Conservation (phyloP, 1,140 invertebrate genomes). For the Danaus plexippus region DNA sequence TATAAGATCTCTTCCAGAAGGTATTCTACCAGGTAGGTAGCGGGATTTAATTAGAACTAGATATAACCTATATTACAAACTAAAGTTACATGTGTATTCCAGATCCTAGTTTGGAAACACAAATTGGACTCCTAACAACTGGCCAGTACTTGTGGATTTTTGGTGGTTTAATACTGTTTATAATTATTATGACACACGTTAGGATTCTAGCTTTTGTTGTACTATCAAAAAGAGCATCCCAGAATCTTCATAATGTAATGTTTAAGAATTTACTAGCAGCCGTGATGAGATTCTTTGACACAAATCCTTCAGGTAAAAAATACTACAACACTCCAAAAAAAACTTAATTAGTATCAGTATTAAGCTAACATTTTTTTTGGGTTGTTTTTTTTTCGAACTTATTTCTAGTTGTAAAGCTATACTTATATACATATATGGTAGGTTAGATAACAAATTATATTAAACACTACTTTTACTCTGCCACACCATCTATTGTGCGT, state of each 20-base stretch:
- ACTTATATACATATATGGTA: no score
- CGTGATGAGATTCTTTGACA: slow-evolving; percentile 86
- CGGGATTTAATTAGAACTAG: slow-evolving; percentile 1
- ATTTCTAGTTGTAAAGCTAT: no score
- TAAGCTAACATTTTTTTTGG: no score
- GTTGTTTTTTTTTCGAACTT: no score
- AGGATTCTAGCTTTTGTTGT: slow-evolving; percentile 71
- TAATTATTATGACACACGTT: slow-evolving; percentile 52
- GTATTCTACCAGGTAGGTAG: slow-evolving; percentile 33
- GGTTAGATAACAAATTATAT: no score
- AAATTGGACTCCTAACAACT: slow-evolving; percentile 45
- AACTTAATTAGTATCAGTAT: not conserved
- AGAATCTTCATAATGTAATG: slow-evolving; percentile 77
- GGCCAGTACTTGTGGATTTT: slow-evolving; percentile 42
- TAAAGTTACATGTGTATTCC: slow-evolving; percentile 14
- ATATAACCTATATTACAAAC: not conserved
- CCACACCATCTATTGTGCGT: no score
- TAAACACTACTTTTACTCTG: no score
- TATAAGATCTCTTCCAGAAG: slow-evolving; percentile 35
- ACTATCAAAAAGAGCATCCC: slow-evolving; percentile 74
- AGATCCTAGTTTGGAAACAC: slow-evolving; percentile 43
- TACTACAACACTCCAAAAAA: slow-evolving; percentile 1
- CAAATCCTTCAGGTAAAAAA: slow-evolving; percentile 78
- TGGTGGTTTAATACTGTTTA: slow-evolving; percentile 34
- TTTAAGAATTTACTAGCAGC: slow-evolving; percentile 75